These are phyloP conservation scores for Gorsachius goisagi DNA, from an alignment of 2,113 vertebrate species.

Conservation along the genomic window DNA sequence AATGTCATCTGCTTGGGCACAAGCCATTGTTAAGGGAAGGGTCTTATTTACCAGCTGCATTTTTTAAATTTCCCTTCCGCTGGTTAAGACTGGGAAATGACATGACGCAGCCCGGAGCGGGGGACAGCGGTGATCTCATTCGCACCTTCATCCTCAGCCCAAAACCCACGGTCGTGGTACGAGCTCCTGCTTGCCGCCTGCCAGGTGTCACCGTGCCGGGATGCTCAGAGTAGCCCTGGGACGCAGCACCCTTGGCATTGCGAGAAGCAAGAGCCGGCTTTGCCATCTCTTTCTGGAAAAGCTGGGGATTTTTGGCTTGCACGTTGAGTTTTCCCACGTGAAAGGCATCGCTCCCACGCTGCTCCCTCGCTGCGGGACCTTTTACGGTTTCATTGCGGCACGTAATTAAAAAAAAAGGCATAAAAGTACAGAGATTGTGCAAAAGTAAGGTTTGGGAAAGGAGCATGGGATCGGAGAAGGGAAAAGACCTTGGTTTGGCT, in stretches of 20 bases:
- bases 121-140: background rate
- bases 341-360: background rate
- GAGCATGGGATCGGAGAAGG: background rate
- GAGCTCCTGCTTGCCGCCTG: background rate
- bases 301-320: background rate
- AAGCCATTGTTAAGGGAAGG: background rate
- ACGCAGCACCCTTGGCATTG: background rate
- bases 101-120: accelerated
- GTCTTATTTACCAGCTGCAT: background rate
- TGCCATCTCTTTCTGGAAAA: background rate
- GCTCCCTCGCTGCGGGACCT: background rate
- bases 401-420: background rate
- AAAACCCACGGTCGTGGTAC: accelerated
- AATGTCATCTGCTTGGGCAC: background rate
- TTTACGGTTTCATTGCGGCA: background rate
- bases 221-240: background rate
- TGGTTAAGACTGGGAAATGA: constrained; percentile 27
- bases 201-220: background rate
- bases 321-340: background rate
- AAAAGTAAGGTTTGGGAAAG: background rate
- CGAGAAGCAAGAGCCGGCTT: background rate
- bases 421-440: background rate
- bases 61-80: background rate
- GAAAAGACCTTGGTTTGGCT: background rate
- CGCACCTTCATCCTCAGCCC: background rate